Conservation (phyloP, 2,888 invertebrate genomes). For the Ormyrus rosae region DNA sequence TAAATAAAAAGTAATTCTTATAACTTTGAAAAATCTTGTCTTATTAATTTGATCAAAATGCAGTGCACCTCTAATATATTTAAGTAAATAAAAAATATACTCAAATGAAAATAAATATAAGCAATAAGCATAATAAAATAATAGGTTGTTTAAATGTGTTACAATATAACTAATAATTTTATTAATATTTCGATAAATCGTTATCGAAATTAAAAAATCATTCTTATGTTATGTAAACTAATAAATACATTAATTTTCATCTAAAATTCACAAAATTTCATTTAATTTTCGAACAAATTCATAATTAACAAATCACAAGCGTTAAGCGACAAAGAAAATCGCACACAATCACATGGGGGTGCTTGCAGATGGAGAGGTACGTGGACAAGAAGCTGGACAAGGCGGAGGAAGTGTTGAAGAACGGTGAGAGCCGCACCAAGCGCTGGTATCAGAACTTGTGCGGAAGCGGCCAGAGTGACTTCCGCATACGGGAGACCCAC, state of each 20-base stretch:
- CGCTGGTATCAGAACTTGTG: slow-evolving; percentile 86
- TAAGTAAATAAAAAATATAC: not conserved
- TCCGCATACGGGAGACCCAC: slow-evolving; percentile 85
- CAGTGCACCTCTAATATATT: not conserved
- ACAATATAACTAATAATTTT: not conserved
- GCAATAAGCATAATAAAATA: slow-evolving; percentile 23
- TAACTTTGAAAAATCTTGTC: slow-evolving; percentile 24
- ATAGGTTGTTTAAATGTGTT: not conserved
- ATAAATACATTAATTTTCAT: too few species aligned
- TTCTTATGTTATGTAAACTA: too few species aligned
- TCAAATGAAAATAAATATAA: not conserved
- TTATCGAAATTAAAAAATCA: too few species aligned
- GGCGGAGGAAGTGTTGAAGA: slow-evolving; percentile 85
- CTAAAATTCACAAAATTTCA: too few species aligned
- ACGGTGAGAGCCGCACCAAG: slow-evolving; percentile 83
- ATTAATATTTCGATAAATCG: too few species aligned
- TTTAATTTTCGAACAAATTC: too few species aligned
- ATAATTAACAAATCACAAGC: too few species aligned
- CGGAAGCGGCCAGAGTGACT: slow-evolving; percentile 83
- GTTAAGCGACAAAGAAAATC: too few species aligned
- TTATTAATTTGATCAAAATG: slow-evolving; percentile 20
- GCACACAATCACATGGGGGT: not conserved
- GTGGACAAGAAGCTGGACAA: slow-evolving; percentile 89
- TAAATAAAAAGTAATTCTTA: slow-evolving; percentile 45
- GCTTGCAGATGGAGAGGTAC: slow-evolving; percentile 84